These are phyloP conservation scores for Benthosema pterotum DNA, from an alignment of 2,797 vertebrate genomes.

Conservation along the genomic window DNA sequence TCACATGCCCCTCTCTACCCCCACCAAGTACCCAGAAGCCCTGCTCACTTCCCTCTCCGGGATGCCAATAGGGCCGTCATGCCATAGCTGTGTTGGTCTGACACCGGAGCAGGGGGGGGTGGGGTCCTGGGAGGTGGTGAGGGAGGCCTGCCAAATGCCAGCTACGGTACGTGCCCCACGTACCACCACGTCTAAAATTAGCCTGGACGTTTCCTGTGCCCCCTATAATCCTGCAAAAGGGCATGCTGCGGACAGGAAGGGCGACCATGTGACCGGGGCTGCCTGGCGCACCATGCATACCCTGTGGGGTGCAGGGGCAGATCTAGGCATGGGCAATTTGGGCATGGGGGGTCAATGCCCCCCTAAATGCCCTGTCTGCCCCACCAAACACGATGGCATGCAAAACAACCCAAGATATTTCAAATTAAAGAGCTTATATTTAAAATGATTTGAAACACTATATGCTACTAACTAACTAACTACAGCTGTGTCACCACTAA, in stretches of 20 bases:
- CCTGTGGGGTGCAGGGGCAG: too few species aligned
- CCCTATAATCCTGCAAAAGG: constrained; percentile 65
- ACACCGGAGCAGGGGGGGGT: constrained; percentile 26
- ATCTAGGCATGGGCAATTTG: too few species aligned
- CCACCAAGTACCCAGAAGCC: constrained; percentile 30
- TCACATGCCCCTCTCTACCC: constrained; percentile 20
- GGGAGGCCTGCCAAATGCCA: constrained; percentile 48
- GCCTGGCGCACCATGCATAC: constrained; percentile 43
- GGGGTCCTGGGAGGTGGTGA: constrained; percentile 21
- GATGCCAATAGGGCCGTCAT: constrained; percentile 49
- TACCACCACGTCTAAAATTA: constrained; percentile 64
- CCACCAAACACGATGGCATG: too few species aligned
- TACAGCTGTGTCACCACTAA: too few species aligned
- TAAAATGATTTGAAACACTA: too few species aligned
- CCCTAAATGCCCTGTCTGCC: too few species aligned
- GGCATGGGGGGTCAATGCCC: too few species aligned
- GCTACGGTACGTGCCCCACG: constrained; percentile 23
- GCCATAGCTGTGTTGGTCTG: constrained; percentile 8
- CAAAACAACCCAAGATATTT: too few species aligned
- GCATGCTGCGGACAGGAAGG: constrained; percentile 60
- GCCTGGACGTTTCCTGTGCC: constrained; percentile 64
- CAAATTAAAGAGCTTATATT: too few species aligned
- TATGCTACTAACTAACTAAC: too few species aligned
- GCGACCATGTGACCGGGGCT: constrained; percentile 32
- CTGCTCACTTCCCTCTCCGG: background rate